Conservation (phyloP, 2,113 vertebrate genomes). For the Siniperca knerii region DNA sequence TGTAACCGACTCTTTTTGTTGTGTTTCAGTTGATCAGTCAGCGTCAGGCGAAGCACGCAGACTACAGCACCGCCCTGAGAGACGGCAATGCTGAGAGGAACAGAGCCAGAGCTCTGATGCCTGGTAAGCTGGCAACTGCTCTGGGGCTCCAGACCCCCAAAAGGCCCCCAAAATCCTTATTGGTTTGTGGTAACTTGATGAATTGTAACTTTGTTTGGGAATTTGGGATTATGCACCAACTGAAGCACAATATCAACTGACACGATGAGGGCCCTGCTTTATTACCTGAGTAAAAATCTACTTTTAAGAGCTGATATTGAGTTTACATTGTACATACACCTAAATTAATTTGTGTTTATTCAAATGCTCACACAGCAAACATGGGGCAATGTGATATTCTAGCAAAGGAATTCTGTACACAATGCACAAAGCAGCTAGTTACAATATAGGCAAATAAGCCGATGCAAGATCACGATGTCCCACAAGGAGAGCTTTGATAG, state of each 20-base stretch:
- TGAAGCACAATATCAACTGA: not conserved
- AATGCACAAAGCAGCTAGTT: no score
- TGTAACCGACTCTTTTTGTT: not conserved
- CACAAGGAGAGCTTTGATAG: not conserved
- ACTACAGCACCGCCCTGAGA: conserved; percentile 93
- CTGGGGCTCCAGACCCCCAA: no score
- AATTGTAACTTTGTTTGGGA: not conserved
- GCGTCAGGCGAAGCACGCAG: conserved; percentile 91
- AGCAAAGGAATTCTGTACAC: no score
- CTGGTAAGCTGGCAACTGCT: conserved; percentile 84
- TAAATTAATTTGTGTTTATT: not conserved
- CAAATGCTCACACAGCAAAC: not conserved
- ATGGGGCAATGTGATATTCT: no score
- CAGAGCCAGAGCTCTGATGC: conserved; percentile 92
- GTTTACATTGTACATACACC: not conserved
- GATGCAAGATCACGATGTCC: no score
- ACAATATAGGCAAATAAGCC: no score
- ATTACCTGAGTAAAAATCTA: not conserved
- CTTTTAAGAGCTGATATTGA: not conserved
- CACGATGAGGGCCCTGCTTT: not conserved
- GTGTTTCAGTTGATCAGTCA: conserved; percentile 90
- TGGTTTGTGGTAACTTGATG: not conserved
- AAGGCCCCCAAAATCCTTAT: not conserved
- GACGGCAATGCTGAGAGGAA: conserved; percentile 94
- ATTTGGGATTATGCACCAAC: not conserved